Percentiles rank a stretch among this genome's conserved stretches.
Conservation (phyloP, 2,113 vertebrate species). For the Pelecanus crispus region DNA sequence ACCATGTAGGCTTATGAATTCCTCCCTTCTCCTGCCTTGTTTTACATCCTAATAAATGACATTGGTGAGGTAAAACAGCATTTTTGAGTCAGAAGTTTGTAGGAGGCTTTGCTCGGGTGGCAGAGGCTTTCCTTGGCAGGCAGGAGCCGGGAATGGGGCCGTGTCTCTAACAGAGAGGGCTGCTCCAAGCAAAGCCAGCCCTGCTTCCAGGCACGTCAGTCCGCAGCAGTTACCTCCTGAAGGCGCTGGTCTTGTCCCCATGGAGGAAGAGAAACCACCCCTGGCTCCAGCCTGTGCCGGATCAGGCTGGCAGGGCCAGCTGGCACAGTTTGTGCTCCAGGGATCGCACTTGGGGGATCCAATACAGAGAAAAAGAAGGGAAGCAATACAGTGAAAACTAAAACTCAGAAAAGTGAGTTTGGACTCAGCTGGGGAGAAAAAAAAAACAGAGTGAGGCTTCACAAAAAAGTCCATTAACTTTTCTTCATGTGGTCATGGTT, state of each 20-base stretch:
- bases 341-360: accelerated
- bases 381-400: neutral
- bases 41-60: neutral
- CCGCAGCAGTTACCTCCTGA: neutral
- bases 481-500: neutral
- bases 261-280: neutral
- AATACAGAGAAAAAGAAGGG: neutral
- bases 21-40: neutral
- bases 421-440: accelerated
- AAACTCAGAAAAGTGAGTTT: neutral
- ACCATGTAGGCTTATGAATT: neutral
- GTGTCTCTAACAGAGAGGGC: accelerated
- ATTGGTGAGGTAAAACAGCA: neutral
- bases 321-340: neutral
- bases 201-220: neutral
- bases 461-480: neutral
- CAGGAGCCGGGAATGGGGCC: neutral
- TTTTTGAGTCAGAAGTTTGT: neutral
- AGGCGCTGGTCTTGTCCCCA: accelerated
- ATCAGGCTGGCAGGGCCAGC: neutral
- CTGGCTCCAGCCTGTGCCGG: accelerated
- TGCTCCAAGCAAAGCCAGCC: neutral
- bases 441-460: neutral
- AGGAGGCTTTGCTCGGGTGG: neutral
- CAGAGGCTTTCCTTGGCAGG: accelerated